Evolutionary conservation across 35 echinoderm and acorn worm genomes (phyloP).

Genomic region (Ptychodera flava): DNA sequence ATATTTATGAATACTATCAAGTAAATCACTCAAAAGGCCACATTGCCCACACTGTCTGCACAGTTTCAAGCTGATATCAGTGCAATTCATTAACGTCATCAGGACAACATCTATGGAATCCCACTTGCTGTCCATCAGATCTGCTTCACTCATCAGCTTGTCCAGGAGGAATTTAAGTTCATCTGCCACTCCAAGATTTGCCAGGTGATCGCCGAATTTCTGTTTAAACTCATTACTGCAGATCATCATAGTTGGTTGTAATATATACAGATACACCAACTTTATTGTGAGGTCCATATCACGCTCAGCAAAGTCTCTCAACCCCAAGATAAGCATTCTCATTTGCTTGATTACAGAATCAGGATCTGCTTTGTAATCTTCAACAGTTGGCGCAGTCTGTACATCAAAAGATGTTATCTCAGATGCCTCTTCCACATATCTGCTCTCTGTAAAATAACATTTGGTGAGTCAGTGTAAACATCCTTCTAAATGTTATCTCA

Average conservation of each 20-base stretch:
- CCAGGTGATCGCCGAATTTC: not conserved
- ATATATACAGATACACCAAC: not conserved
- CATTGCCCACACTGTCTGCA: not conserved
- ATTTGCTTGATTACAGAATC: not conserved
- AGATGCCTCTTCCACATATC: not conserved
- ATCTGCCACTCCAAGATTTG: not conserved
- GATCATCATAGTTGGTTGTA: not conserved
- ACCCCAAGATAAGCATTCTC: not conserved
- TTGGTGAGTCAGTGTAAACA: too few relatives aligned
- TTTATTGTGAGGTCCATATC: not conserved
- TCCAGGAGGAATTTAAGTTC: not conserved
- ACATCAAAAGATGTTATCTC: not conserved
- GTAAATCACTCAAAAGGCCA: not conserved
- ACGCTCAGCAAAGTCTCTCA: not conserved
- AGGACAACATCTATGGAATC: not conserved
- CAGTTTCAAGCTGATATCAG: not conserved
- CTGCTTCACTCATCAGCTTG: not conserved
- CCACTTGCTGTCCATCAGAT: not conserved
- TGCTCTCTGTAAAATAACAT: too few relatives aligned
- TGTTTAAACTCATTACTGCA: not conserved
- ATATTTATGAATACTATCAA: not conserved
- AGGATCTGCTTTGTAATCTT: not conserved
- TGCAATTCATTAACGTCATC: not conserved
- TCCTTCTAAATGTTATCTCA: too few relatives aligned
- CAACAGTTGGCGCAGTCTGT: not conserved